Conservation (phyloP, 2,113 vertebrate genomes). For the Poicephalus meyeri region DNA sequence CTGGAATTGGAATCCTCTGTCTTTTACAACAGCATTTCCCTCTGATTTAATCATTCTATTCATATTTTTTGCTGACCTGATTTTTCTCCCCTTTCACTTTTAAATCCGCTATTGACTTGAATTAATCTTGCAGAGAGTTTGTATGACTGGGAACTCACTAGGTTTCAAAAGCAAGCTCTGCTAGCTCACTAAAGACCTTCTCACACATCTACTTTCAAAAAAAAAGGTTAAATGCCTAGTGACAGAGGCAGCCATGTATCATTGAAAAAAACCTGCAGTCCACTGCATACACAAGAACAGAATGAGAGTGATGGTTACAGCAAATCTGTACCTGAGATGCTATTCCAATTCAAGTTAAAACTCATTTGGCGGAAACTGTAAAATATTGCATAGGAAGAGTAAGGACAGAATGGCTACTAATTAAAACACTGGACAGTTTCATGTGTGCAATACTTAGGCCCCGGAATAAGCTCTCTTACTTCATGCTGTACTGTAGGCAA, state of each 20-base stretch:
- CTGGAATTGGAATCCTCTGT: slow-evolving; percentile 47
- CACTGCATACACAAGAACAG: neutral
- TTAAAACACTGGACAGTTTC: neutral
- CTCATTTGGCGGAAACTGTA: neutral
- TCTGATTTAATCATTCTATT: slow-evolving; percentile 59
- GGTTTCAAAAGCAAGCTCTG: slow-evolving; percentile 20
- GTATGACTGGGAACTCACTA: neutral
- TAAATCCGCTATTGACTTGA: slow-evolving; percentile 55
- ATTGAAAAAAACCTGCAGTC: neutral
- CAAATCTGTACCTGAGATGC: neutral
- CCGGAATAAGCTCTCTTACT: neutral
- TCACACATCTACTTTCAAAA: neutral
- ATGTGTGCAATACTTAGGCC: neutral
- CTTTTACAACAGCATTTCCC: slow-evolving; percentile 32
- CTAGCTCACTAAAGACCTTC: neutral
- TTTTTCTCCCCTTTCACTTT: slow-evolving; percentile 54
- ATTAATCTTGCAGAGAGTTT: slow-evolving; percentile 46
- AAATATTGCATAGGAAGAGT: neutral
- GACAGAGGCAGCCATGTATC: neutral
- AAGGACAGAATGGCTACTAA: neutral
- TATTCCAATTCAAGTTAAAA: neutral
- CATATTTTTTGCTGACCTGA: slow-evolving; percentile 58
- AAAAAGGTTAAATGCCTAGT: neutral
- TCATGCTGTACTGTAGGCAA: neutral
- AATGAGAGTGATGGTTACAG: slow-evolving; percentile 3